phyloP scores from a whole-genome alignment of 2,113 vertebrate species.

The Chascanopsetta lugubris region DNA sequence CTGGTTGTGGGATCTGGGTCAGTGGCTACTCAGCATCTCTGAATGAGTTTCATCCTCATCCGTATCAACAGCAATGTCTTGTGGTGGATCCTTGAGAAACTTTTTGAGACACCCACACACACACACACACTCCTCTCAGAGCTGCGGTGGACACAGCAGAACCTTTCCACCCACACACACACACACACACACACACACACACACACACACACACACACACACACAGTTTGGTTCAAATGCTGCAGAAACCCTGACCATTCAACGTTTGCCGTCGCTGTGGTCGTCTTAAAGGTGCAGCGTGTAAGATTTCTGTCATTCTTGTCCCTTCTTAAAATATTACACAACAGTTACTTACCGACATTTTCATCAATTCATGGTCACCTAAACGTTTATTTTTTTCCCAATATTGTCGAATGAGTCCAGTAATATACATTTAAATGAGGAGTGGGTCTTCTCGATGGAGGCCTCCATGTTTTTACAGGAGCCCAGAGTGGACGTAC shows the following conservation, averaged over 20 bases:
- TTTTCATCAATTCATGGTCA: no score
- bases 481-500: no score
- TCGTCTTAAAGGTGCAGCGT: no score
- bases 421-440: no score
- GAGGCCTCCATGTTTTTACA: no score
- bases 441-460: no score
- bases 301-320: no score
- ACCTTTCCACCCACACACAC: neutral
- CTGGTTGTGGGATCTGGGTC: slow-evolving; percentile 44
- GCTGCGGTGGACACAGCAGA: neutral
- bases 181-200: neutral
- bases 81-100: slow-evolving; percentile 13
- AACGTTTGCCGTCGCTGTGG: neutral
- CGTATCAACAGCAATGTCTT: slow-evolving; percentile 10
- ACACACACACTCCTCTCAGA: slow-evolving; percentile 22
- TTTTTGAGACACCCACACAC: slow-evolving; percentile 2
- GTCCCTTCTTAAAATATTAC: no score
- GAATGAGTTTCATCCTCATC: neutral
- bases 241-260: neutral
- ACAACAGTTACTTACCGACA: no score
- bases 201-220: no score
- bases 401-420: no score
- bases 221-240: neutral
- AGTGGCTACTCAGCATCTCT: slow-evolving; percentile 30
- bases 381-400: no score